These are phyloP conservation scores for Phyllotreta striolata DNA, from an alignment of 2,888 invertebrate genomes.

Conservation along the genomic window DNA sequence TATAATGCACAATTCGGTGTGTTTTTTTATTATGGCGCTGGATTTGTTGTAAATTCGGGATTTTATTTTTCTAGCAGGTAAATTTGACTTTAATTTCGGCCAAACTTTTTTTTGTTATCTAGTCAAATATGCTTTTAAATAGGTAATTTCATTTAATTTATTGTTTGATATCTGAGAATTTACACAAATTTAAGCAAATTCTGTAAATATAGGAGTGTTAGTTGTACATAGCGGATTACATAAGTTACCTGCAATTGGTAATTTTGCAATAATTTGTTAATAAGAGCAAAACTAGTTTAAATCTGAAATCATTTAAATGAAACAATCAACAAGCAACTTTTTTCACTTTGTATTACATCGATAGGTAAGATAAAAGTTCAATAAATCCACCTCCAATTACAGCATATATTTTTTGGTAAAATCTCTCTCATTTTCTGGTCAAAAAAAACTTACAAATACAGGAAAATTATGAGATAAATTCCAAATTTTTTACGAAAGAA, in stretches of 20 bases:
- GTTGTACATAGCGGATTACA: conserved; percentile 29
- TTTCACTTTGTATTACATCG: not conserved
- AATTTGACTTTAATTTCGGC: not conserved
- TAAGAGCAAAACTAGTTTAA: conserved; percentile 16
- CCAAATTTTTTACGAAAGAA: not conserved
- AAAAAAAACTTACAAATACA: too few species aligned
- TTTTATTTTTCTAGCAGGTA: too few species aligned
- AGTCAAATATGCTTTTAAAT: not conserved
- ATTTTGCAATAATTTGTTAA: conserved; percentile 41
- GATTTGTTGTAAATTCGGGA: too few species aligned
- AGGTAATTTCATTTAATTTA: conserved; percentile 1
- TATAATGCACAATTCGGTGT: not conserved
- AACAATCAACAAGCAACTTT: conserved; percentile 6
- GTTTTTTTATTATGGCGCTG: not conserved
- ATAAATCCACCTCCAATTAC: not conserved
- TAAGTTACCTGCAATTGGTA: conserved; percentile 28
- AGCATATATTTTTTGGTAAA: not conserved
- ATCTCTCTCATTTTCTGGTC: too few species aligned
- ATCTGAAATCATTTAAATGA: conserved; percentile 8
- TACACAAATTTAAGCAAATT: conserved; percentile 18
- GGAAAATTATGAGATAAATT: not conserved
- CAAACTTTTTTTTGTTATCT: not conserved
- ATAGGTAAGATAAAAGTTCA: not conserved
- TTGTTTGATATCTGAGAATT: not conserved
- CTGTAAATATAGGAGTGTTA: conserved; percentile 34